Evolutionary conservation across 2,888 invertebrate genomes (phyloP).

Genomic region (Geotrupes spiniger): DNA sequence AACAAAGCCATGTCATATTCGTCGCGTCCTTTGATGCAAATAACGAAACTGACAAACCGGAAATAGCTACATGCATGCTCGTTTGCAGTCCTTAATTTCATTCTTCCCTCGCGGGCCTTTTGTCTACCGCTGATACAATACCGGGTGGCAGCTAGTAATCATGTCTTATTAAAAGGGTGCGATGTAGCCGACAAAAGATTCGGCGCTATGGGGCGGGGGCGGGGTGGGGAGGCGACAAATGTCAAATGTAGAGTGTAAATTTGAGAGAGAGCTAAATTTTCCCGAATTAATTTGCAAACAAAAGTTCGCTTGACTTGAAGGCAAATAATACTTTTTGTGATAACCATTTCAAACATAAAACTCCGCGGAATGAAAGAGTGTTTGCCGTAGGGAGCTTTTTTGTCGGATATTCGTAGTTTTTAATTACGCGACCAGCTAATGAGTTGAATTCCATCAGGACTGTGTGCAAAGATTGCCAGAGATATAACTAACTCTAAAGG

Average conservation of each 20-base stretch:
- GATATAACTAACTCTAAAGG: slow-evolving; percentile 17
- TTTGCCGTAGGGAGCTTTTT: slow-evolving; percentile 18
- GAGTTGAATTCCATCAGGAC: slow-evolving; percentile 32
- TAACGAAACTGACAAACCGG: neutral
- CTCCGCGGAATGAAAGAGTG: slow-evolving; percentile 18
- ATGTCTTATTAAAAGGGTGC: slow-evolving; percentile 28
- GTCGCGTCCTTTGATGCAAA: neutral
- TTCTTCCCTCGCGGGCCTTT: slow-evolving; percentile 23
- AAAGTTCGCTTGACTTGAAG: slow-evolving; percentile 26
- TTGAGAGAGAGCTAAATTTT: slow-evolving; percentile 22
- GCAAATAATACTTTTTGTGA: slow-evolving; percentile 26
- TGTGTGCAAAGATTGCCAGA: slow-evolving; percentile 22
- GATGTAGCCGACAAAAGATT: slow-evolving; percentile 17
- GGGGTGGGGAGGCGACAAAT: slow-evolving; percentile 10
- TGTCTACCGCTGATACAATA: slow-evolving; percentile 27
- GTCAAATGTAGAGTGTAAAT: slow-evolving; percentile 25
- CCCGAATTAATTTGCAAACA: slow-evolving; percentile 29
- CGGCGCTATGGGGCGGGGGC: neutral
- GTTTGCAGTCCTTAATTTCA: slow-evolving; percentile 24
- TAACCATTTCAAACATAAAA: slow-evolving; percentile 23
- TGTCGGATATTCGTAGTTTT: slow-evolving; percentile 23
- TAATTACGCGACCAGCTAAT: slow-evolving; percentile 32
- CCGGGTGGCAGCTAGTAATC: slow-evolving; percentile 27
- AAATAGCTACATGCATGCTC: slow-evolving; percentile 20
- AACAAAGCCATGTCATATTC: slow-evolving; percentile 1